Conservation (phyloP, 2,113 vertebrate genomes). For the Erythrocebus patas region DNA sequence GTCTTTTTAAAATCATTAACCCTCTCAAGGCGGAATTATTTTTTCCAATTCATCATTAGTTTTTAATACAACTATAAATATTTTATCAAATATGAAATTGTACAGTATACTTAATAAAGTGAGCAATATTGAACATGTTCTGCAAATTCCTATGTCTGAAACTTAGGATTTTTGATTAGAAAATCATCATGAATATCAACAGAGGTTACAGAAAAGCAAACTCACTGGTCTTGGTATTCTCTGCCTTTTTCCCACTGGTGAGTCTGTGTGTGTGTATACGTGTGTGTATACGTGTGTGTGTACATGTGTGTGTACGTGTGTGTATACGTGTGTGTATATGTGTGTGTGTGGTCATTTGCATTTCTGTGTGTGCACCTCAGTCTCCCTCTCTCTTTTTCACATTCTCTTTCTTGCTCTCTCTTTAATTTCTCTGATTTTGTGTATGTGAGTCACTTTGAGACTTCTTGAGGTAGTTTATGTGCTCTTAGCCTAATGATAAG, state of each 20-base stretch:
- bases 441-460: neutral
- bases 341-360: too few relatives aligned
- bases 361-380: too few relatives aligned
- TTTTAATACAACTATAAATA: neutral
- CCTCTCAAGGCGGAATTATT: neutral
- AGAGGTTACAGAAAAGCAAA: neutral
- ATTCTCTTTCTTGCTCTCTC: neutral
- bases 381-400: neutral
- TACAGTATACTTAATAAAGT: neutral
- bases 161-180: neutral
- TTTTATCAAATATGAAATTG: neutral
- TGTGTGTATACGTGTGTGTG: too few relatives aligned
- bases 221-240: neutral
- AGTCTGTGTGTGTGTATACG: neutral
- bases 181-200: neutral
- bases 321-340: neutral
- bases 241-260: neutral
- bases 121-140: neutral
- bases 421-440: neutral
- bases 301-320: neutral
- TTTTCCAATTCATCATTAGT: neutral
- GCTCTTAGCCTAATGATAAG: neutral
- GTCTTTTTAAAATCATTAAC: neutral
- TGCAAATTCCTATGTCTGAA: neutral
- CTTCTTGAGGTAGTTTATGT: neutral